A percentile compares a stretch with the other conserved stretches of the same genome.
phyloP scores from a whole-genome alignment of 1,140 invertebrate genomes.

The Wiebesia pumilae region DNA sequence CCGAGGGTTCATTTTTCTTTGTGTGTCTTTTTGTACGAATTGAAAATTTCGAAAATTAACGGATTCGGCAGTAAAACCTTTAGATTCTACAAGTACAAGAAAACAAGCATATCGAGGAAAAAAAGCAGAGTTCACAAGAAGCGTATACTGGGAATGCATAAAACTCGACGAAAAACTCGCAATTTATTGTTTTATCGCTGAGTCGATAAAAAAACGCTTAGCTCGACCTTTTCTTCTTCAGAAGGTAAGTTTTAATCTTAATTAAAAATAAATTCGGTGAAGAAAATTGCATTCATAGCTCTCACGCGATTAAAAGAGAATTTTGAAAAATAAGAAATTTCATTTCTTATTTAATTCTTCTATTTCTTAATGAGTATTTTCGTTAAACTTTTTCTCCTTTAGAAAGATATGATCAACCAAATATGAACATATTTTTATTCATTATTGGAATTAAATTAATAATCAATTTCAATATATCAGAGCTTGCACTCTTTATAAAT shows the following conservation, averaged over 20 bases:
- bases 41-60: conserved; percentile 53
- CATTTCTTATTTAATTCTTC: neutral
- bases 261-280: neutral
- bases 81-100: neutral
- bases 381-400: neutral
- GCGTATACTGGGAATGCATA: conserved; percentile 52
- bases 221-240: neutral
- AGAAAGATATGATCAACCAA: neutral
- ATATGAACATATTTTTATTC: neutral
- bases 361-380: neutral
- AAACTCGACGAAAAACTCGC: conserved; percentile 51
- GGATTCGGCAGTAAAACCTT: neutral
- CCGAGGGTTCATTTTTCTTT: neutral
- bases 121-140: conserved; percentile 31
- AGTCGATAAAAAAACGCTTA: conserved; percentile 32
- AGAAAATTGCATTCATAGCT: neutral
- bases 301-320: neutral
- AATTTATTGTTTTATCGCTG: conserved; percentile 48
- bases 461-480: neutral
- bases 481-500: neutral
- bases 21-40: neutral
- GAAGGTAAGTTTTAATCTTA: conserved; percentile 16
- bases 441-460: neutral
- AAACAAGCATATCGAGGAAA: conserved; percentile 15
- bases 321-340: neutral